phyloP scores from a whole-genome alignment of 2,888 invertebrate species.

The Auanema sp. region DNA sequence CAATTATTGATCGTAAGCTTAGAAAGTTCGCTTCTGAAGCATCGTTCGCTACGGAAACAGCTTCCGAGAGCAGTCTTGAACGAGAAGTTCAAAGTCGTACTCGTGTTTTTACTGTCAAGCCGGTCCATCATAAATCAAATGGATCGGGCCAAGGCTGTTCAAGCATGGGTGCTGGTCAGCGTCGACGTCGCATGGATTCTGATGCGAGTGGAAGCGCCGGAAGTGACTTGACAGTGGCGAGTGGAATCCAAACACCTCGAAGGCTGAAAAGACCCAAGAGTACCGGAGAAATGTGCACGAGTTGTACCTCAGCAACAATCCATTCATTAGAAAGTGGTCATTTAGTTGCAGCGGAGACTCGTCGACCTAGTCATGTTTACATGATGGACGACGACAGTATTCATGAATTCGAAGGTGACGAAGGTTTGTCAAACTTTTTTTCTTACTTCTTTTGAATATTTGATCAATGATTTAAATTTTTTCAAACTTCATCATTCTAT shows the following conservation, averaged over 20 bases:
- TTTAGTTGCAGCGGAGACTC: constrained; percentile 22
- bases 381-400: constrained; percentile 61
- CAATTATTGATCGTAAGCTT: constrained; percentile 52
- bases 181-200: constrained; percentile 52
- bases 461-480: no score
- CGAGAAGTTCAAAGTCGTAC: constrained; percentile 35
- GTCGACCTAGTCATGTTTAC: constrained; percentile 57
- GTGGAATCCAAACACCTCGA: constrained; percentile 51
- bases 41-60: constrained; percentile 52
- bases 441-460: background rate
- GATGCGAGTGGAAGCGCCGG: constrained; percentile 54
- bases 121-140: constrained; percentile 28
- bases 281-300: constrained; percentile 52
- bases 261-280: constrained; percentile 56
- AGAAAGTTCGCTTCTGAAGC: constrained; percentile 61
- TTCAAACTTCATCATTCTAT: no score
- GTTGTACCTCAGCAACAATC: constrained; percentile 58
- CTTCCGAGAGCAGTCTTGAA: constrained; percentile 39
- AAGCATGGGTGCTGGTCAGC: constrained; percentile 17
- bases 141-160: constrained; percentile 21
- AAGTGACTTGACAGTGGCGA: constrained; percentile 55
- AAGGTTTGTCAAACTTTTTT: constrained; percentile 33
- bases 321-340: constrained; percentile 51
- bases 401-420: constrained; percentile 62
- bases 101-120: constrained; percentile 53